Base-by-base conservation (phyloP, 1,140 invertebrate genomes). In the Bombus haemorrhoidalis region DNA sequence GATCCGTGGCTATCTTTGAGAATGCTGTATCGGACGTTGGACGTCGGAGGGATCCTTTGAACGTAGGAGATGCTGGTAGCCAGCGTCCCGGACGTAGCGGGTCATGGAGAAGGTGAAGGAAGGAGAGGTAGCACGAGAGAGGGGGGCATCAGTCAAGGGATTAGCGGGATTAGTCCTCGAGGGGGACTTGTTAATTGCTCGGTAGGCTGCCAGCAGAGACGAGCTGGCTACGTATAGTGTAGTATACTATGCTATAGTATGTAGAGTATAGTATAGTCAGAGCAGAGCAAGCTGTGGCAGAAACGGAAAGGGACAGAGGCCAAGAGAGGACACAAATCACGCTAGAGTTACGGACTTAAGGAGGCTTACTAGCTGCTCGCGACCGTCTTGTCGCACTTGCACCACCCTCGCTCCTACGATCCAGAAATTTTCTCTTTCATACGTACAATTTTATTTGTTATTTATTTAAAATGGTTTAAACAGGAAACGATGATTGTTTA, bases 101-200 rank as follows among this genome's bases (percentile, higher is more conserved):
- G 77, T 90, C 83, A 90, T 74, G 89, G 89, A 71, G 85, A 90
- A 81, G 66, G 59, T 41, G 74, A 32, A 72, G 75, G 64, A 76
- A 83, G 77, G 88, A 71, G 83, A 39, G 66, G 37, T 57, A 25
- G 83, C 22, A 32, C 22, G 71, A 37, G 66, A 68, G 39, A 64
- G 81, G 87, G 91, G 81, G 85, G 91, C 91, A 92, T 92, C 91
- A 92, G 91, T 92, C 91, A 92, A 92, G 91, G 91, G 91, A 92
- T 92, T 92, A 92, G 91, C 87, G 83, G 91, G 91, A 92, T 92
- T 92, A 92, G 91, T 89, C 86, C 85, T 91, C 89, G 91, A 91
- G 91, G 91, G 91, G 91, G 89, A 92, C 91, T 92, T 90, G 91
- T 92, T 92, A 92, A 92, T 92, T 92, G 91, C 91, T 92, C 91